phyloP scores from a whole-genome alignment of 2,888 invertebrate genomes.

The Gibbula magus region DNA sequence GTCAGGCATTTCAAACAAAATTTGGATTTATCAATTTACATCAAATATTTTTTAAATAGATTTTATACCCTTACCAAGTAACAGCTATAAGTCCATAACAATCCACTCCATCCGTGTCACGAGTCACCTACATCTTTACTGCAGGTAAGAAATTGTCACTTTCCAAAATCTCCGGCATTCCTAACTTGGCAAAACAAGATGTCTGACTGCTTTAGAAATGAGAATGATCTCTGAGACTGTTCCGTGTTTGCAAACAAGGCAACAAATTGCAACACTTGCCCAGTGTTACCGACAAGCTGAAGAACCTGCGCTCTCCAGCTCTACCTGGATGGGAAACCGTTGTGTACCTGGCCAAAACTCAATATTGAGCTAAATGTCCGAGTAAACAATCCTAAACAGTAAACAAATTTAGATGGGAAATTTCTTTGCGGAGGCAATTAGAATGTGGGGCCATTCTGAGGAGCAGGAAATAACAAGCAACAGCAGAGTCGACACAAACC shows the following conservation, averaged over 20 bases:
- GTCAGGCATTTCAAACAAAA: too few relatives aligned
- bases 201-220: background rate
- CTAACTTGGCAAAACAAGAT: background rate
- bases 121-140: too few relatives aligned
- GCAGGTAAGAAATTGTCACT: background rate
- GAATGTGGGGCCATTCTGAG: background rate
- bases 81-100: too few relatives aligned
- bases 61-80: too few relatives aligned
- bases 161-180: background rate
- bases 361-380: background rate
- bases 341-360: background rate
- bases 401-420: slow-evolving; percentile 1
- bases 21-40: too few relatives aligned
- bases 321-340: background rate
- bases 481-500: background rate
- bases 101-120: too few relatives aligned
- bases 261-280: too few relatives aligned
- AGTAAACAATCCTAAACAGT: slow-evolving; percentile 2
- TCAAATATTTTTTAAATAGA: too few relatives aligned
- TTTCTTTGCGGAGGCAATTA: slow-evolving; percentile 2
- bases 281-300: too few relatives aligned
- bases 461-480: background rate
- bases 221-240: too few relatives aligned
- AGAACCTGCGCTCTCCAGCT: too few relatives aligned
- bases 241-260: too few relatives aligned